phyloP scores from a whole-genome alignment of 2,797 vertebrate genomes.

The Threskiornis aethiopicus region DNA sequence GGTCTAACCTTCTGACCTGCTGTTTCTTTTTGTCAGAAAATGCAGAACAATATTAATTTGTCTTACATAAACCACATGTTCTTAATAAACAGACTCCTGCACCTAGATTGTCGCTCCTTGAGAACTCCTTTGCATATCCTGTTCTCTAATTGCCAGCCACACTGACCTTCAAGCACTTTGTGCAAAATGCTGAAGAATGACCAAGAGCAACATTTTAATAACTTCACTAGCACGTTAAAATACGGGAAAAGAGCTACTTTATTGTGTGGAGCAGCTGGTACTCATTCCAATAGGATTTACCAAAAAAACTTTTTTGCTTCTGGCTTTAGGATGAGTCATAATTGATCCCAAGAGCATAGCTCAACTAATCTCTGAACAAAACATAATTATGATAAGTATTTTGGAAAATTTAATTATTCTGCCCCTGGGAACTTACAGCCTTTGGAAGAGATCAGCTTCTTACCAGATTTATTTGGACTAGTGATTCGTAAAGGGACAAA shows the following conservation, averaged over 20 bases:
- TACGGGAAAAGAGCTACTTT: neutral
- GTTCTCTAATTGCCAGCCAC: neutral
- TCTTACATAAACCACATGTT: neutral
- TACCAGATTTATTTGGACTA: slow-evolving; percentile 32
- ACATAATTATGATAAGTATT: slow-evolving; percentile 61
- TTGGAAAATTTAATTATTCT: slow-evolving; percentile 67
- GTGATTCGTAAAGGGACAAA: slow-evolving; percentile 36
- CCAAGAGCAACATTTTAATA: neutral
- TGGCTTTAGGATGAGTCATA: slow-evolving; percentile 39
- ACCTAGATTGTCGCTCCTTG: accelerated
- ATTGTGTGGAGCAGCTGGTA: neutral
- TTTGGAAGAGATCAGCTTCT: slow-evolving; percentile 31
- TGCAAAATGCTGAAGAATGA: slow-evolving; percentile 3
- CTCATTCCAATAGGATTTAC: slow-evolving; percentile 3
- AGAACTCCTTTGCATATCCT: neutral
- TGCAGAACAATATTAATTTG: neutral
- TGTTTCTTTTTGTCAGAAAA: neutral
- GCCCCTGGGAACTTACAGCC: neutral
- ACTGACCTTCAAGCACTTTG: neutral
- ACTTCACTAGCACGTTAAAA: neutral
- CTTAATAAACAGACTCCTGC: neutral
- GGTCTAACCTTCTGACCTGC: neutral
- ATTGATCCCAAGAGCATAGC: slow-evolving; percentile 47
- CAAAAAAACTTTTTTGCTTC: neutral
- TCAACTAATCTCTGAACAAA: slow-evolving; percentile 55